Base-by-base conservation (phyloP, 2,113 vertebrate genomes). In the Caretta caretta region DNA sequence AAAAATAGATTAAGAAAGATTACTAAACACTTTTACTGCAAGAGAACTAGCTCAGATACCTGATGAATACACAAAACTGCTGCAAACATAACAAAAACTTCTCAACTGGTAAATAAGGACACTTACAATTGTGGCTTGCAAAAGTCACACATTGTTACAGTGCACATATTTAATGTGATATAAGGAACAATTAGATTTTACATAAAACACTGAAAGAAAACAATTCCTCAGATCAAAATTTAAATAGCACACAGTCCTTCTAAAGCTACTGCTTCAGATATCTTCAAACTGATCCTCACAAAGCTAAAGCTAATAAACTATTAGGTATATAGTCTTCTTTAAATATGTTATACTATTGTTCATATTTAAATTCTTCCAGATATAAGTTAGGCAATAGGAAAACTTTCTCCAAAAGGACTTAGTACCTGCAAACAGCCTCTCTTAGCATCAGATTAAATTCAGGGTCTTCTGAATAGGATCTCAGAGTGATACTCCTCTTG, bases 401-500 rank as follows among this genome's bases (percentile, higher is more conserved):
- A 78, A 90, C 80, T 90, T 92, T 95, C 62, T 94, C 72, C 83
- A 94, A 95, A 95, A 90, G 89, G 79, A 90, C 54, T 96, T 87
- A 72, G 93, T 98, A 98, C 98, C 98, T 98, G 98, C 49, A 95
- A 94, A 95, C 86, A 83, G 96, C 65, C 89, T 98, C 94, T 92
- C 93, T 98, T 96, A 98, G 98, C 95, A 97, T 98, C 94, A 97
- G 90, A 93, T 87, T 97, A 92, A 97, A 90, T 59, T 93, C 83
- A 94, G 78, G 91, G 49, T 87, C 81, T 79, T 92, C 90, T 85
- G 94, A 84, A 82, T 20, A 78, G 92, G 92, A 96, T 93, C 88
- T 91, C 82, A 88, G 2, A 11, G 90, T 92, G 93, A 96, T 89
- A 90, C 89, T 72, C 79, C 96, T 94, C 94, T 38, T 54, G 69